These are phyloP conservation scores for Trachelus stipa DNA, from an alignment of 2,888 invertebrate genomes.

Conservation along the genomic window DNA sequence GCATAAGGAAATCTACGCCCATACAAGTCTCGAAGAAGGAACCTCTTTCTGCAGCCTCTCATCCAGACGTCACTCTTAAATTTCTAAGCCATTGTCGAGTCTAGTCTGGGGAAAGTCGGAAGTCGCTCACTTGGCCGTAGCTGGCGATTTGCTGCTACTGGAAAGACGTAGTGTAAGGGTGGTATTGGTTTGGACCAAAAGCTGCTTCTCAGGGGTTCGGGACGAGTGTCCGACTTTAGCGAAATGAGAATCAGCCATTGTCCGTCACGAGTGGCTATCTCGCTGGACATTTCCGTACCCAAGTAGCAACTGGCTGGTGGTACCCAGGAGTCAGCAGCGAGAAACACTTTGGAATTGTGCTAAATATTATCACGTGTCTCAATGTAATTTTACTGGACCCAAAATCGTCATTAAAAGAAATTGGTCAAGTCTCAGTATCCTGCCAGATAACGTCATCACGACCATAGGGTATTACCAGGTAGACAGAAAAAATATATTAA, in stretches of 20 bases:
- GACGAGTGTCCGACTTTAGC: slow-evolving; percentile 37
- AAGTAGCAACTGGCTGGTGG: slow-evolving; percentile 15
- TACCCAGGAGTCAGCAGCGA: neutral
- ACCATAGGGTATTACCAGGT: neutral
- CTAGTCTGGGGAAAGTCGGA: slow-evolving; percentile 52
- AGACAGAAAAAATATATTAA: neutral
- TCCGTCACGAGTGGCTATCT: slow-evolving; percentile 60
- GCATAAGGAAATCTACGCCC: neutral
- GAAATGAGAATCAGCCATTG: slow-evolving; percentile 56
- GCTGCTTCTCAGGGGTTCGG: neutral
- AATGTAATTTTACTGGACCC: neutral
- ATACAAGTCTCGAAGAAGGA: neutral
- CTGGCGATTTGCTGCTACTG: slow-evolving; percentile 49
- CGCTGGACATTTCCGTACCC: slow-evolving; percentile 60
- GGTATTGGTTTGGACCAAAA: slow-evolving; percentile 15
- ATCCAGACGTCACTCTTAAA: slow-evolving; percentile 42
- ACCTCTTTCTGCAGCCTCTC: slow-evolving; percentile 23
- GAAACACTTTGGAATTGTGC: neutral
- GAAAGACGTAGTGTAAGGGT: slow-evolving; percentile 18
- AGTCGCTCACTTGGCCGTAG: slow-evolving; percentile 62
- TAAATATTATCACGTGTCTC: neutral
- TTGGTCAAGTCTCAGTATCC: neutral
- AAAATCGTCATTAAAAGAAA: neutral
- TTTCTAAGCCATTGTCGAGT: slow-evolving; percentile 60
- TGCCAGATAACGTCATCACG: neutral